Base-by-base conservation (phyloP, 2,888 invertebrate species). In the Deroplatys truncata region DNA sequence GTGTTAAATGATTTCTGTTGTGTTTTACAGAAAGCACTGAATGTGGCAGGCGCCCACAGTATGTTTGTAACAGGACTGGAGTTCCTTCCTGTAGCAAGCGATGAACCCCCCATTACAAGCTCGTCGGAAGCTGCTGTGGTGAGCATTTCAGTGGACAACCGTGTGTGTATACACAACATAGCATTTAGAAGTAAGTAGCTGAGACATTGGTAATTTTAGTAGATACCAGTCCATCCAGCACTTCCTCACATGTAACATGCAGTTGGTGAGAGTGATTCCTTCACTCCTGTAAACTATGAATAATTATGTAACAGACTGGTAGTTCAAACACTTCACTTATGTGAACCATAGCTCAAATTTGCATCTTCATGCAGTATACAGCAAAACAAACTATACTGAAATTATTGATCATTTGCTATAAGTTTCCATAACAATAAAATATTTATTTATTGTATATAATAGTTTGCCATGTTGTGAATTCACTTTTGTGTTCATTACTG, bases 11-110 rank as follows among this genome's bases (percentile, higher is more conserved):
- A 43, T 43, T 72, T 25, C 0, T 20, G 56, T 16, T 72, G 56
- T 15, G 56, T 72, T 9, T 93, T 94, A 8, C 94, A 98, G 97
- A 96, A 96, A 92, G 96, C 98, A 91, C 95, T 98, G 92, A 96
- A 97, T 93, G 96, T 98, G 93, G 94, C 96, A 91, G 96, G 96
- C 92, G 98, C 98, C 91, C 99, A 99, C 95, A 97, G 97, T 92
- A 98, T 98, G 96, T 99, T 99, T 94, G 98, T 99, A 91, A 99
- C 99, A 88, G 99, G 98, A 20, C 94, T 99, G 91, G 97, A 98
- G 94, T 99, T 99, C 94, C 94, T 99, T 92, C 98, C 98, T 49
- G 95, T 95, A 90, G 94, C 94, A 20, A 93, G 95, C 91, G 97
- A 97, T 93, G 96, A 96, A 35, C 96, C 96, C 85, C 95, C 97